These are phyloP conservation scores for Latrodectus geometricus DNA, from an alignment of 1,140 invertebrate species.

Conservation along the genomic window DNA sequence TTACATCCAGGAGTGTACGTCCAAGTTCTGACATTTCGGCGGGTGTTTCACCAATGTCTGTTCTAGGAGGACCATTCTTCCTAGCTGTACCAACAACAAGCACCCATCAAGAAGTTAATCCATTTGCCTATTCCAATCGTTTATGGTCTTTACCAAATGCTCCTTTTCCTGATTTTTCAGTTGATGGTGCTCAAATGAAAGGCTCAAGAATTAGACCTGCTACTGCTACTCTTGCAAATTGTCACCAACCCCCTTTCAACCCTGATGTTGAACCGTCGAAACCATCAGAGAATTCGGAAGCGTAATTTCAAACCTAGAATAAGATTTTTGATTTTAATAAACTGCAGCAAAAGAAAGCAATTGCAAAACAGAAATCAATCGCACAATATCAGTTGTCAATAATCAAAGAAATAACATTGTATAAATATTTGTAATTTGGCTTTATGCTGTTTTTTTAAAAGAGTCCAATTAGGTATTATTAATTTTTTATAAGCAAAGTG, in stretches of 20 bases:
- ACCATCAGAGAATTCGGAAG: not conserved
- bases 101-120: too few relatives aligned
- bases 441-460: too few relatives aligned
- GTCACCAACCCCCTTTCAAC: constrained; percentile 46
- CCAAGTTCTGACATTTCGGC: not conserved
- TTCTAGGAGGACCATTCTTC: constrained; percentile 43
- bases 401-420: too few relatives aligned
- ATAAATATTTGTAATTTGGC: too few relatives aligned
- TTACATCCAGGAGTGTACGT: not conserved
- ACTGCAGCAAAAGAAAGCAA: too few relatives aligned
- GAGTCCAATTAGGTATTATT: too few relatives aligned
- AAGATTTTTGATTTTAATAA: too few relatives aligned
- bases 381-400: too few relatives aligned
- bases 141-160: constrained; percentile 42
- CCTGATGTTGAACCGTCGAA: constrained; percentile 11
- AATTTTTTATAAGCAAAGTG: too few relatives aligned
- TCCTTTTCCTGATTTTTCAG: constrained; percentile 23
- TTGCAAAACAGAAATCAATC: too few relatives aligned
- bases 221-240: constrained; percentile 3
- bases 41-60: constrained; percentile 5
- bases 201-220: constrained; percentile 14
- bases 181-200: not conserved
- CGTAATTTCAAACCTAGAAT: too few relatives aligned
- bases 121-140: constrained; percentile 15
- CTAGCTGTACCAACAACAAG: constrained; percentile 6